Evolutionary conservation across 2,888 invertebrate species (phyloP), one percentile per base, ranked within the genome.

Genomic region (Norana najaformis): DNA sequence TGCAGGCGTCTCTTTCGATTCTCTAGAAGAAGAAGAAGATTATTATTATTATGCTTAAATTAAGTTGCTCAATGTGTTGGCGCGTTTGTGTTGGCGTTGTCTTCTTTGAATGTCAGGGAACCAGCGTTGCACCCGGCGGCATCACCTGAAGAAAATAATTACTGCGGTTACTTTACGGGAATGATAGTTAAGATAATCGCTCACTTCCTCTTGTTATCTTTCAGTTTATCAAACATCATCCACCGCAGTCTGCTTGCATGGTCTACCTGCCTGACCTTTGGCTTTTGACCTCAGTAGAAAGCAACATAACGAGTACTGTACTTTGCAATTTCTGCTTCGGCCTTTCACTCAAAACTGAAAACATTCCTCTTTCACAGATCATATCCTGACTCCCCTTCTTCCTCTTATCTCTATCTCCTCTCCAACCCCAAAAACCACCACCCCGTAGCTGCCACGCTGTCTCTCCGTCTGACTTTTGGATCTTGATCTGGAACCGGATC

Each of bases 11-110:
- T 69, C 11, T 69, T 69, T 69, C 69, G 69, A 69, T 69, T 69
- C 69, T 69, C 69, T 69, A 69, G 69, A 69, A 69, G 69, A 69
- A 69, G 69, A n/a, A n/a, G 30, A 69, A n/a, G n/a, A n/a, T n/a
- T n/a, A n/a, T 69, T 13, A 69, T 30, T 69, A 69, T 69, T 69
- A 69, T 30, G 69, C 69, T 69, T 69, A 69, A n/a, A 69, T 69
- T 69, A 69, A 69, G 30, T 69, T 69, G 69, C n/a, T 69, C 69
- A 69, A 69, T 69, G 30, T 69, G 30, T n/a, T 69, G 69, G n/a
- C n/a, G n/a, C 69, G 30, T 13, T 30, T 69, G 69, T 69, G 8
- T 69, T 69, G 30, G 69, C n/a, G 69, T n/a, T n/a, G 69, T 69
- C n/a, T 69, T 69, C 69, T 6, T n/a, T 69, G 69, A n/a, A 69